Conservation (phyloP, 2,113 vertebrate species). For the Cyanoramphus novaezelandiae region DNA sequence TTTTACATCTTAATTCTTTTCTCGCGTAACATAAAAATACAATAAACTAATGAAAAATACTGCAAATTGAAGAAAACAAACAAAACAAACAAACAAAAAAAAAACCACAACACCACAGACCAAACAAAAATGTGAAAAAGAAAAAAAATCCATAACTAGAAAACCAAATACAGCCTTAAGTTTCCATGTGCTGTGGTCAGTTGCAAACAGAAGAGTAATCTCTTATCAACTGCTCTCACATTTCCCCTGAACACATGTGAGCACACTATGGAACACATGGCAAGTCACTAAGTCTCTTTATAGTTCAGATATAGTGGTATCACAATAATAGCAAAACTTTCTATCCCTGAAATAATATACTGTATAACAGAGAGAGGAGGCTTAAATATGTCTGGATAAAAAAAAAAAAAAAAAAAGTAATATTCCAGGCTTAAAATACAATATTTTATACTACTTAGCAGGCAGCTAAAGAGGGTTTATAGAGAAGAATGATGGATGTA, state of each 20-base stretch:
- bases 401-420: constrained; percentile 53
- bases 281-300: background rate
- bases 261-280: background rate
- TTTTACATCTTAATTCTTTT: background rate
- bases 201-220: background rate
- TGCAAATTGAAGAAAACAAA: background rate
- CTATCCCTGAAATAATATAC: constrained; percentile 22
- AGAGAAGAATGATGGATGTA: constrained; percentile 80
- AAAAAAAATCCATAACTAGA: background rate
- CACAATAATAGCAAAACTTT: constrained; percentile 18
- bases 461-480: constrained; percentile 77
- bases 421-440: constrained; percentile 57
- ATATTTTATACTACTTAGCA: constrained; percentile 55
- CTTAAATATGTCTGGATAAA: constrained; percentile 64
- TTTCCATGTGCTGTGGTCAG: background rate
- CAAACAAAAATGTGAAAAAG: background rate
- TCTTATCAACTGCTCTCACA: background rate
- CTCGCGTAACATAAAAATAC: background rate
- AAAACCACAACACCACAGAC: too few species aligned
- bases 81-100: background rate
- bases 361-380: constrained; percentile 17
- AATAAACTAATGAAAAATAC: background rate
- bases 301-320: background rate
- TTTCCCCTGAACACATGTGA: background rate
- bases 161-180: background rate